A percentile compares a stretch with the other conserved stretches of the same genome.
Conservation (phyloP, 2,888 invertebrate species). For the Thereva unica region DNA sequence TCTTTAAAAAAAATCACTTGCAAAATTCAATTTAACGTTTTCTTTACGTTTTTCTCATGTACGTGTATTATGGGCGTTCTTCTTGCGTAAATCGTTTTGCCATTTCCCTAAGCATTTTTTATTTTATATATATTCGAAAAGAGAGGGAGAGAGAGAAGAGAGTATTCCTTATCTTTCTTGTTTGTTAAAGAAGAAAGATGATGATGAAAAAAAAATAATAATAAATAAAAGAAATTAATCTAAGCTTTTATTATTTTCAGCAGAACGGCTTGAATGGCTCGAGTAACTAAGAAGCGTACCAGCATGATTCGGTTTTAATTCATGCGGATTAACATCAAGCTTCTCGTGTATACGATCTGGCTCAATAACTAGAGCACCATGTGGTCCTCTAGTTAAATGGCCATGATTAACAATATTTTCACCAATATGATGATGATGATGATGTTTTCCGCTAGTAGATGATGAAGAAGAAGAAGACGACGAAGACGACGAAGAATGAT, state of each 20-base stretch:
- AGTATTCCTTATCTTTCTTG: too few relatives aligned
- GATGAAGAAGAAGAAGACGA: conserved; percentile 46
- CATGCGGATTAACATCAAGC: conserved; percentile 64
- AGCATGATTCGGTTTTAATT: conserved; percentile 64
- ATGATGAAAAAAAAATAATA: conserved; percentile 1
- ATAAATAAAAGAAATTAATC: neutral
- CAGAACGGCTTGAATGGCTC: conserved; percentile 48
- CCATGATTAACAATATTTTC: conserved; percentile 55
- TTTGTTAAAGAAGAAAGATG: too few relatives aligned
- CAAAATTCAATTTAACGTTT: too few relatives aligned
- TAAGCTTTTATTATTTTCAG: conserved; percentile 20
- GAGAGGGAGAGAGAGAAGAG: too few relatives aligned
- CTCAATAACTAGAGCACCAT: conserved; percentile 62
- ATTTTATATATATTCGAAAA: too few relatives aligned
- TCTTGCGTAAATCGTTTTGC: too few relatives aligned
- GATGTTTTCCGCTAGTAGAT: conserved; percentile 42
- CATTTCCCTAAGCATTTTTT: too few relatives aligned
- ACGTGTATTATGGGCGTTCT: too few relatives aligned
- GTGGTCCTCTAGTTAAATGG: conserved; percentile 61
- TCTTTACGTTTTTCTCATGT: too few relatives aligned
- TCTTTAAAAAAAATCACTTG: too few relatives aligned
- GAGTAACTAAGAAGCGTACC: conserved; percentile 64
- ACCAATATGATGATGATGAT: conserved; percentile 53
- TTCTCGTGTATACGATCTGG: conserved; percentile 59
- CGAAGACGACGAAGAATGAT: conserved; percentile 39